Percentiles rank a stretch among this genome's conserved stretches.
These are phyloP conservation scores for Taphrorychus bicolor DNA, from an alignment of 2,888 invertebrate species.

Conservation along the genomic window DNA sequence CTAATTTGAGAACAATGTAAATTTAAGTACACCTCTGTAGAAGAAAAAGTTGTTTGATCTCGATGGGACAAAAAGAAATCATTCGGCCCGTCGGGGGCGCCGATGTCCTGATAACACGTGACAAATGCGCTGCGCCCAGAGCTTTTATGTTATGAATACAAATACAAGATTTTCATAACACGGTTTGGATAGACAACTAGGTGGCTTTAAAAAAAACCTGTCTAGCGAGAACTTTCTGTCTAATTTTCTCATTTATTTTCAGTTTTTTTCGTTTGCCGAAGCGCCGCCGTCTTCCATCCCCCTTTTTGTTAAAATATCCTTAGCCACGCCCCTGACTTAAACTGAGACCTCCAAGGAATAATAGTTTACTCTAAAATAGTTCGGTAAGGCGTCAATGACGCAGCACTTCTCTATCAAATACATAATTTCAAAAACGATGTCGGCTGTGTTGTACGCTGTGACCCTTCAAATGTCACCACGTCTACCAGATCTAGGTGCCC, in stretches of 20 bases:
- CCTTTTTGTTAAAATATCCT: constrained; percentile 3
- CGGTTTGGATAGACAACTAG: not conserved
- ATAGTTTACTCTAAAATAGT: constrained; percentile 3
- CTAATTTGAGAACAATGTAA: too few relatives aligned
- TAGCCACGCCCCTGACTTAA: not conserved
- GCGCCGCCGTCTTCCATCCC: not conserved
- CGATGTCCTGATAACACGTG: constrained; percentile 65
- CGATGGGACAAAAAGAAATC: constrained; percentile 31
- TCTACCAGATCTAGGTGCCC: constrained; percentile 19
- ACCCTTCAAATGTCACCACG: constrained; percentile 16
- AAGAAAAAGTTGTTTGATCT: constrained; percentile 14
- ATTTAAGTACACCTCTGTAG: constrained; percentile 9
- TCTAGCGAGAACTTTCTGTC: not conserved
- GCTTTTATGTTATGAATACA: constrained; percentile 60
- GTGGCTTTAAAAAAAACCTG: not conserved
- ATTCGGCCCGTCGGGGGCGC: constrained; percentile 59
- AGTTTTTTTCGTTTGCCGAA: not conserved
- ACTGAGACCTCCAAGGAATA: not conserved
- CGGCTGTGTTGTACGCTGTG: not conserved
- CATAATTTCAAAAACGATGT: not conserved
- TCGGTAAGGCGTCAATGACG: not conserved
- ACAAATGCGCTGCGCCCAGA: constrained; percentile 59
- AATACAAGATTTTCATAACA: constrained; percentile 45
- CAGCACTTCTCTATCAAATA: not conserved
- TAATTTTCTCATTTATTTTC: constrained; percentile 3